Base-by-base conservation (phyloP, 2,113 vertebrate species). In the Mobula birostris region DNA sequence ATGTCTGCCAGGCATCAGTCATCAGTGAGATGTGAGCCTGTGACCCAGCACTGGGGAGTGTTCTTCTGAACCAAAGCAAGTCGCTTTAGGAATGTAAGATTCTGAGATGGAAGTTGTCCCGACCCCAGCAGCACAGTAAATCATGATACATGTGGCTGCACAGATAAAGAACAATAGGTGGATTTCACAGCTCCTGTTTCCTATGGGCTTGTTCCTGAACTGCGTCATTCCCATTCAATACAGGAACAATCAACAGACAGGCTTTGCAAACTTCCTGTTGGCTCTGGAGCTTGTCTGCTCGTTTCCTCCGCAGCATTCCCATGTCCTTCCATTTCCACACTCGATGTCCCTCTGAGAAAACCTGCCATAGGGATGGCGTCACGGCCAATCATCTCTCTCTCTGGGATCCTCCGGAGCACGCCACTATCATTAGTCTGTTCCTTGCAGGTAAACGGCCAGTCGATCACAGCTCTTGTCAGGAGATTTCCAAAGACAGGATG, bases 101-200 rank as follows among this genome's bases (percentile, higher is more conserved):
- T 70, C 19, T 70, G 66, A 70, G 88, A 63, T 63, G 88, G 88
- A 92, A 92, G 8, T 29, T 2, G 66, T 70, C 7, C 88, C 21
- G 32, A 19, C 56, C n/a, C 48, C 68, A 63, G 68, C 88, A 72
- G 8, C 19, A n/a, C 63, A 70, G 66, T n/a, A 24, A 92, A 68
- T 92, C 88, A 92, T 63, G 15, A 3, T 91, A 66, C 29, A 66
- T 91, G 63, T 91, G 87, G 29, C 63, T 7, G 17, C 12, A 63
- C 48, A 91, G 88, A 92, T 92, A 92, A 70, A 92, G 66, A 92
- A 92, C 88, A 92, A 92, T 92, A 70, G 24, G 88, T 92, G 88
- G 88, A 92, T 72, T 70, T 92, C 66, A 92, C 88, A 40, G 61
- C 0, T 70, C 9, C 36, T 36, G 32, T n/a, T 92, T 92, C 88